These are phyloP conservation scores for Halcyon chelicuti DNA, from an alignment of 2,797 vertebrate genomes.

Conservation along the genomic window DNA sequence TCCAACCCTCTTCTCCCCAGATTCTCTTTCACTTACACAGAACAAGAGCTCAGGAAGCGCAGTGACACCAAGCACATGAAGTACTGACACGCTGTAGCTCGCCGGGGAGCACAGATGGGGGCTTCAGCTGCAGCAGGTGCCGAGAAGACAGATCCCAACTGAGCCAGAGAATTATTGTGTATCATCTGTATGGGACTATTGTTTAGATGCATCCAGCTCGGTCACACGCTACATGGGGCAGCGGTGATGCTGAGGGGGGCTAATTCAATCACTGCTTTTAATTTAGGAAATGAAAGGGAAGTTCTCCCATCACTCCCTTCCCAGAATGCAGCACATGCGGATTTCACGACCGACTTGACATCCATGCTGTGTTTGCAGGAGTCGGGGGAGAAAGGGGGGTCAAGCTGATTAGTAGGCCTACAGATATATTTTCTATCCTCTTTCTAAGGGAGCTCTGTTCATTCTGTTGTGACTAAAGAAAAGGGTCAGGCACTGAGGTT, in stretches of 20 bases:
- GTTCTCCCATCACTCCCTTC: not conserved
- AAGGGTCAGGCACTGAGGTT: not conserved
- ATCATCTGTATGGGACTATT: conserved; percentile 55
- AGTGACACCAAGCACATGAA: conserved; percentile 51
- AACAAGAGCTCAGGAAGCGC: conserved; percentile 41
- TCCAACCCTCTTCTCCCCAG: not conserved
- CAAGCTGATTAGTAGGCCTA: not conserved
- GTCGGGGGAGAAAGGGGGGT: not conserved
- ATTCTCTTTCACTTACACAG: not conserved
- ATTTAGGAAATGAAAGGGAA: conserved; percentile 63
- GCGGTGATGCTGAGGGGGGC: not conserved
- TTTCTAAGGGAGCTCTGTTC: conserved; percentile 15
- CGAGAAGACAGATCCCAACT: conserved; percentile 38
- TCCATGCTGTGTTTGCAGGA: not conserved
- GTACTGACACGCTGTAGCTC: not conserved
- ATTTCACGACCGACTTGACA: not conserved
- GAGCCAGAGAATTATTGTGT: conserved; percentile 55
- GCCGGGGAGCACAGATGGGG: conserved; percentile 64
- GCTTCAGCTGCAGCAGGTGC: conserved; percentile 73
- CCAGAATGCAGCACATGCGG: not conserved
- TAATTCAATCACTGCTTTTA: conserved; percentile 47
- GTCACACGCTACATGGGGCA: not conserved
- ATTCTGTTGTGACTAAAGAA: conserved; percentile 3
- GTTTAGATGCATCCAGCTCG: conserved; percentile 4
- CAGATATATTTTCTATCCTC: not conserved